phyloP scores from a whole-genome alignment of 2,113 vertebrate species.

The Muntiacus muntjak region DNA sequence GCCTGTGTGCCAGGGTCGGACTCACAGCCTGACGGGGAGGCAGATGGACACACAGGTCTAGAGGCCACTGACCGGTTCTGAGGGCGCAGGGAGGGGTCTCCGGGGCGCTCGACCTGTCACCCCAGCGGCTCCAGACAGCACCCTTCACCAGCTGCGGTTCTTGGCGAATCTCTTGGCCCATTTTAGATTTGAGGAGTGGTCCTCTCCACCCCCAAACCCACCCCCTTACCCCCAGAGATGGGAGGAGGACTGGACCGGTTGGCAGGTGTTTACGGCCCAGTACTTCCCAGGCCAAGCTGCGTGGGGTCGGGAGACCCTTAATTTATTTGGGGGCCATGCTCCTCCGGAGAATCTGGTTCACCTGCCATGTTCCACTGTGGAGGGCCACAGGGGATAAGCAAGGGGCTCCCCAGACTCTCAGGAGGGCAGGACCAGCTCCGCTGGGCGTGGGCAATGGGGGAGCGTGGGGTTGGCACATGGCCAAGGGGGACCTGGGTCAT shows the following conservation, averaged over 20 bases:
- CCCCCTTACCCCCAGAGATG: no score
- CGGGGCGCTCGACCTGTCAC: not conserved
- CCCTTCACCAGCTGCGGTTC: not conserved
- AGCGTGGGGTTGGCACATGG: not conserved
- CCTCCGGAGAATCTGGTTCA: not conserved
- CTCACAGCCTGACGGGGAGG: not conserved
- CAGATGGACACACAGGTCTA: not conserved
- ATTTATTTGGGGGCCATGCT: not conserved
- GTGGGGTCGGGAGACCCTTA: not conserved
- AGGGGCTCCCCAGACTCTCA: not conserved
- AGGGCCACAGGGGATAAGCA: fast-evolving
- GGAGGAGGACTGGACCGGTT: not conserved
- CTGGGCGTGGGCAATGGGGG: not conserved
- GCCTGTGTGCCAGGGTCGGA: not conserved
- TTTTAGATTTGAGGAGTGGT: not conserved
- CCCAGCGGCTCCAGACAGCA: fast-evolving
- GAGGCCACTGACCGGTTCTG: not conserved
- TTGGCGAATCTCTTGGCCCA: not conserved
- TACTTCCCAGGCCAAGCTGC: not conserved
- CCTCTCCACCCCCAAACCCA: not conserved
- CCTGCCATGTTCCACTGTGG: not conserved
- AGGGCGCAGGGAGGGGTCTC: not conserved
- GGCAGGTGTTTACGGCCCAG: not conserved
- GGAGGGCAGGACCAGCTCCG: not conserved
- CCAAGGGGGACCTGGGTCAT: not conserved